phyloP scores from a whole-genome alignment of 2,888 invertebrate species.

The Agrotis exclamationis region DNA sequence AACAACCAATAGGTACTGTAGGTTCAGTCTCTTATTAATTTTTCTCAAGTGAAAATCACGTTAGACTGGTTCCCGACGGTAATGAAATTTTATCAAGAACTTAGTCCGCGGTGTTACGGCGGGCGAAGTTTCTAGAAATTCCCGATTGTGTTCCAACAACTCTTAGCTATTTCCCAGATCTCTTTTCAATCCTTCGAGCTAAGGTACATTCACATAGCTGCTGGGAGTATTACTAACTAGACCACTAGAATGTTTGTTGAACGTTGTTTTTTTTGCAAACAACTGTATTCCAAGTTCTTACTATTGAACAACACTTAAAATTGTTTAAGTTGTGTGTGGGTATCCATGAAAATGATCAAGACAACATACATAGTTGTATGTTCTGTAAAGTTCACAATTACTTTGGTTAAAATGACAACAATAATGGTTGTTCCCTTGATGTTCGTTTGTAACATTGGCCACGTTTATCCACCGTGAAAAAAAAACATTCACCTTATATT shows the following conservation, averaged over 20 bases:
- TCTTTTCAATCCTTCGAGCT: conserved; percentile 58
- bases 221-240: background rate
- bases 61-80: conserved; percentile 34
- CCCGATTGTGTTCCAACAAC: conserved; percentile 65
- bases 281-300: background rate
- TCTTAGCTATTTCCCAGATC: conserved; percentile 60
- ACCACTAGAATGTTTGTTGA: background rate
- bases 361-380: no score
- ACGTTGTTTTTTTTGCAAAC: no score
- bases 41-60: conserved; percentile 43
- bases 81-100: conserved; percentile 66
- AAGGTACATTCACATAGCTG: conserved; percentile 27
- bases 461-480: no score
- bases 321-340: no score
- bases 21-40: conserved; percentile 28
- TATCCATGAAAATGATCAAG: no score
- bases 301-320: background rate
- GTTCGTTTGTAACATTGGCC: no score
- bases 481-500: no score
- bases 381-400: no score
- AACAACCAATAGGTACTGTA: conserved; percentile 2
- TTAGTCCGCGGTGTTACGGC: conserved; percentile 44
- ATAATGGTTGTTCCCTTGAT: no score
- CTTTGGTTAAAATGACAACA: no score
- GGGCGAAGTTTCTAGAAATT: conserved; percentile 57